These are phyloP conservation scores for Acleris literana DNA, from an alignment of 2,888 invertebrate genomes.

Conservation along the genomic window DNA sequence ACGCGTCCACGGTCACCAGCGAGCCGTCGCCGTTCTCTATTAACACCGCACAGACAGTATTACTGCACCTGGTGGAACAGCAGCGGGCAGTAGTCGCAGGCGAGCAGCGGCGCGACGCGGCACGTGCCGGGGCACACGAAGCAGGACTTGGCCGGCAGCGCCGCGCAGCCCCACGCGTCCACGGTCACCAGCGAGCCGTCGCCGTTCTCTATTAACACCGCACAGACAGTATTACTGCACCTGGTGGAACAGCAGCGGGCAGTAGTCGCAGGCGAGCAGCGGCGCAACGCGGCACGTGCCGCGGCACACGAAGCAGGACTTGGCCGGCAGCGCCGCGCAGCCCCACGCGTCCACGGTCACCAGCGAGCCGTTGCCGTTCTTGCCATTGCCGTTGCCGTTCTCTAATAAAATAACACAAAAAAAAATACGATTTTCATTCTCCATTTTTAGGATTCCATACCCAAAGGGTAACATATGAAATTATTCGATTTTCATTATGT, in stretches of 20 bases:
- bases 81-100: too few relatives aligned
- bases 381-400: constrained; percentile 47
- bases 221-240: constrained; percentile 40
- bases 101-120: too few relatives aligned
- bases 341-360: constrained; percentile 77
- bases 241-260: constrained; percentile 94
- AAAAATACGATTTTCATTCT: too few relatives aligned
- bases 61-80: too few relatives aligned
- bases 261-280: constrained; percentile 96
- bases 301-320: constrained; percentile 92
- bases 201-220: constrained; percentile 39
- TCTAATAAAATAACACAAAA: constrained; percentile 44
- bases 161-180: constrained; percentile 86
- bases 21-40: too few relatives aligned
- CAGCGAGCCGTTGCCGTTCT: constrained; percentile 59
- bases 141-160: constrained; percentile 92
- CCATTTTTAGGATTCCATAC: too few relatives aligned
- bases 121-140: constrained; percentile 93
- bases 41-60: too few relatives aligned
- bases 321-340: constrained; percentile 91
- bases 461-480: too few relatives aligned
- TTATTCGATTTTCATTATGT: too few relatives aligned
- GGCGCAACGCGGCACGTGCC: constrained; percentile 93
- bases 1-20: too few relatives aligned
- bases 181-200: constrained; percentile 59